Conservation (phyloP, 2,888 invertebrate genomes). For the Caenorhabditis sp. region DNA sequence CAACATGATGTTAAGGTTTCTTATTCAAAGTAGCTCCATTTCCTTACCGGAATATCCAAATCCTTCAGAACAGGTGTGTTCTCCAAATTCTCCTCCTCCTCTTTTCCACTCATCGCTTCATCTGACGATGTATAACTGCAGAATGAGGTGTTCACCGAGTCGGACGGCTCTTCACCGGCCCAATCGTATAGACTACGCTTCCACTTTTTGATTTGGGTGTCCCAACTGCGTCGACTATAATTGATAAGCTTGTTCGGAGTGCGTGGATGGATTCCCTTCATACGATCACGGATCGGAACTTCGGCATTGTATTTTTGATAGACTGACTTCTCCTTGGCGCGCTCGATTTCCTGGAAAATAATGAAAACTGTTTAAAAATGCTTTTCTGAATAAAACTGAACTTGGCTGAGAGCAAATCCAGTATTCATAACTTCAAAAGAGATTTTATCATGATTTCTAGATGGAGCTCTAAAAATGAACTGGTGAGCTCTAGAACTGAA, state of each 20-base stretch:
- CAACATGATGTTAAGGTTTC: no score
- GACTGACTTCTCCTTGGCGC: constrained; percentile 65
- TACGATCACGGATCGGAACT: constrained; percentile 53
- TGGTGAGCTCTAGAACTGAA: no score
- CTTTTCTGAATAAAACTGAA: no score
- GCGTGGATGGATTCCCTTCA: constrained; percentile 78
- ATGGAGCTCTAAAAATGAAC: no score
- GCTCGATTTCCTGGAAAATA: constrained; percentile 59
- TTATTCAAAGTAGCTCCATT: no score
- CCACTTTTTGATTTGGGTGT: constrained; percentile 75
- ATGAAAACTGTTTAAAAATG: neutral
- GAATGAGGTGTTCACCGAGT: constrained; percentile 64
- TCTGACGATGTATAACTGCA: constrained; percentile 44
- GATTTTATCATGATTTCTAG: no score
- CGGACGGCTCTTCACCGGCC: constrained; percentile 65
- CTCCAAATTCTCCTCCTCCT: constrained; percentile 22
- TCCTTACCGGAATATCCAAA: constrained; percentile 23
- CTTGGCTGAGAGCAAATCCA: no score
- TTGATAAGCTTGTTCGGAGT: constrained; percentile 88
- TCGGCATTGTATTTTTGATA: constrained; percentile 59
- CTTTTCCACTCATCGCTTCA: constrained; percentile 31
- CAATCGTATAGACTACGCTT: constrained; percentile 64
- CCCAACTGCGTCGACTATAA: constrained; percentile 91
- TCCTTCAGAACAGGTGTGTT: constrained; percentile 20
- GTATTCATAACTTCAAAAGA: no score